Base-by-base conservation (phyloP, 2,888 invertebrate species). In the Onthophagus sagittarius region DNA sequence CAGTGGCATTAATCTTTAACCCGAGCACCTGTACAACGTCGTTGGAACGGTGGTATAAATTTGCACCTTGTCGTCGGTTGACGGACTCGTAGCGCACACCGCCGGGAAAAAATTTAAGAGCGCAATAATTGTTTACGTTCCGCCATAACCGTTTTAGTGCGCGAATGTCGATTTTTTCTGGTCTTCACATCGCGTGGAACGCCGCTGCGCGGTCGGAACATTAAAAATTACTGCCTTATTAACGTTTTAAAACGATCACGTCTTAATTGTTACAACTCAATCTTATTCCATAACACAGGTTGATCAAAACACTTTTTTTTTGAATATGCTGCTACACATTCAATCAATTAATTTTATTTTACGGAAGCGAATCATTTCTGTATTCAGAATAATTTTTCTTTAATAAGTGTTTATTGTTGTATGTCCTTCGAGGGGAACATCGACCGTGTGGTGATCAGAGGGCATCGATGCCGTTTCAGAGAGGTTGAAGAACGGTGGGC, bases 401-500 rank as follows among this genome's bases (percentile, higher is more conserved):
- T 53, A 13, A 33, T 73, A 63, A 69, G 70, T 32, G 62, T 64
- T 23, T 73, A 62, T 70, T 70, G 73, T 73, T 70, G 63, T 69
- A 63, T 74, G 74, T 74, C 72, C 74, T 74, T 74, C 74, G 39
- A 53, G 39, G 39, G 23, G 39, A 53, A 53, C 39, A 11, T 53
- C 39, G 39, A 53, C 39, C 39, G 39, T 53, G 39, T 53, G 11
- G 9, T 11, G 39, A 53, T 53, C 39, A 7, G 39, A 65, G 53
- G 31, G 33, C 33, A 63, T 69, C 39, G 62, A 70, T 71, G 65
- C 62, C 33, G 67, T 15, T 64, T 67, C 69, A 72, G 70, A 75
- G 73, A 76, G 75, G 74, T 73, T 75, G 74, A 75, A 74, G 74
- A 76, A 73, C 75, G 72, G 77, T 77, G 75, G 77, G 77, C 76